Base-by-base conservation (phyloP, 2,888 invertebrate species). In the Aricia artaxerxes region DNA sequence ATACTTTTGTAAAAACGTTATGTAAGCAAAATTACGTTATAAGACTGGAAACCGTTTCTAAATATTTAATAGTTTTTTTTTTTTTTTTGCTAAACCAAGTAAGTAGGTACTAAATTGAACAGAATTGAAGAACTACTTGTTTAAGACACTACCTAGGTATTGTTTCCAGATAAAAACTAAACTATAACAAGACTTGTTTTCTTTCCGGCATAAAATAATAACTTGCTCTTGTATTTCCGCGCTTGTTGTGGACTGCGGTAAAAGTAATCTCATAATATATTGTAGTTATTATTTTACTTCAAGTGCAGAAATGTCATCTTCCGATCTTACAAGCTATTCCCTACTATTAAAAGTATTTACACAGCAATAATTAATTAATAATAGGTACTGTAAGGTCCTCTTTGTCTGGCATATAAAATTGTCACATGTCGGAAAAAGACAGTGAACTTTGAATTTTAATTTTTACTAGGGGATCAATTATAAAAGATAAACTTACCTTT, bases 401-500 rank as follows among this genome's bases (percentile, higher is more conserved):
- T 44, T 44, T 9, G 49, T 49, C 9, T 49, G 9, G 2, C 9
- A 49, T 57, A 57, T 57, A 16, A 4, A 57, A 57, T 57, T 4
- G 4, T 57, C 57, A 16, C 4, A 57, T 57, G 57, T 3, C 57
- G 57, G 11, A 57, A 3, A 57, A 57, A 16, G 57, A 13, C 57
- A 16, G 11, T 4, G 13, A 57, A 57, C 16, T 3, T 57, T 3
- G 57, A 13, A 53, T 53, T 16, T 57, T 57, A 16, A 16, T 16
- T 16, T 57, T 57, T 57, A 57, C 13, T 53, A 13, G 57, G 57
- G 57, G 4, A 16, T 57, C 4, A 16, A 57, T 35, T 38, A 60
- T 40, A 9, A 35, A 24, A 7, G n/a, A 81, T 82, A 80, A 80
- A 81, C 90, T 88, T 83, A 93, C 93, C 93, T 93, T 91, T 87